These are phyloP conservation scores for Aptenodytes patagonicus DNA, from an alignment of 2,113 vertebrate species.

Conservation along the genomic window DNA sequence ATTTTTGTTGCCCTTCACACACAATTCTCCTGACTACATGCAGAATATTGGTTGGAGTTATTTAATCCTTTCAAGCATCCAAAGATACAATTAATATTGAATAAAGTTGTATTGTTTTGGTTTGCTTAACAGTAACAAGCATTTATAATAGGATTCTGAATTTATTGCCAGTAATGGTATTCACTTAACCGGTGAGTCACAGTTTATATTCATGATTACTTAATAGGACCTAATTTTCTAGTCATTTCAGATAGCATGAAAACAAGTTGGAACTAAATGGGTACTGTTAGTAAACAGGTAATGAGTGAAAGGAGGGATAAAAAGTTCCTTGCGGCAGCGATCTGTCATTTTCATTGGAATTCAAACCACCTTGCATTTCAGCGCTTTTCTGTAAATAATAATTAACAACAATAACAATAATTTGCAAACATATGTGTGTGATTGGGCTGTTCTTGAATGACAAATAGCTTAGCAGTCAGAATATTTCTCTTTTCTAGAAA, in stretches of 20 bases:
- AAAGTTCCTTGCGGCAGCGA: not conserved
- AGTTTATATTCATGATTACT: slow-evolving; percentile 55
- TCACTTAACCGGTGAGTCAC: slow-evolving; percentile 57
- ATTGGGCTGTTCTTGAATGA: slow-evolving; percentile 2
- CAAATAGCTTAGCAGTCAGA: slow-evolving; percentile 7
- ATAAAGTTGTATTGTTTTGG: slow-evolving; percentile 47
- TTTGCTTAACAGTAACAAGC: slow-evolving; percentile 20
- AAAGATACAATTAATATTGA: slow-evolving; percentile 32
- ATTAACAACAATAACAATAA: slow-evolving; percentile 57
- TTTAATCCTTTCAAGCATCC: slow-evolving; percentile 1
- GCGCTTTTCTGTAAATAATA: slow-evolving; percentile 35
- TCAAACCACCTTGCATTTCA: slow-evolving; percentile 33
- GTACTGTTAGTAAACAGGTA: slow-evolving; percentile 49
- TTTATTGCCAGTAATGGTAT: slow-evolving; percentile 44
- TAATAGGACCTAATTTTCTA: slow-evolving; percentile 64
- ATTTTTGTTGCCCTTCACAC: not conserved
- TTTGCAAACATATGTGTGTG: slow-evolving; percentile 39
- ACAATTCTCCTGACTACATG: not conserved
- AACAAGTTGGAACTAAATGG: slow-evolving; percentile 25
- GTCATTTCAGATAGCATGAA: slow-evolving; percentile 41
- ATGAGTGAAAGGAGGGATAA: slow-evolving; percentile 21
- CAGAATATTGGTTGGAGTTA: not conserved
- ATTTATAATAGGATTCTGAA: slow-evolving; percentile 34
- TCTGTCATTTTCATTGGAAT: slow-evolving; percentile 30
- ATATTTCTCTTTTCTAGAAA: not conserved